These are phyloP conservation scores for Styela clava DNA, from an alignment of 23 tunicate species.

Conservation along the genomic window DNA sequence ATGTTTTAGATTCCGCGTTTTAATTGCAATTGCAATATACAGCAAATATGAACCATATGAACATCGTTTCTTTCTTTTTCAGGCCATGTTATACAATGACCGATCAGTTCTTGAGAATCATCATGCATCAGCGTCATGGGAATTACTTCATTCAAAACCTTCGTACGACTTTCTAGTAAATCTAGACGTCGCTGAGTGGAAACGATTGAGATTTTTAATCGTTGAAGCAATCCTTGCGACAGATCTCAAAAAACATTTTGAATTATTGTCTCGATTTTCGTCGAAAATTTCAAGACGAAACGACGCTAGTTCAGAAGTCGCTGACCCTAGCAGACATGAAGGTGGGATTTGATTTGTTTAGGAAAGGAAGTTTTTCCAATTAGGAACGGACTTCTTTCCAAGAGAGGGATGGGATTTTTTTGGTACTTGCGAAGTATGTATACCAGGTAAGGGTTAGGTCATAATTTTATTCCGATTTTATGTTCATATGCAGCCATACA, in stretches of 20 bases:
- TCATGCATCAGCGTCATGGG: constrained; percentile 97
- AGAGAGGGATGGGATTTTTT: too few relatives aligned
- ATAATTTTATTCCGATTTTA: too few relatives aligned
- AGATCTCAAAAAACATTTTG: constrained; percentile 87
- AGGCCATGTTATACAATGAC: constrained; percentile 99
- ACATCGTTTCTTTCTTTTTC: too few relatives aligned
- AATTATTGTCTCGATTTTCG: constrained; percentile 52
- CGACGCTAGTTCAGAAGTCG: neutral
- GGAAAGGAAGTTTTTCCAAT: too few relatives aligned
- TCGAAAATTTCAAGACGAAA: constrained; percentile 3
- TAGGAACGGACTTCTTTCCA: too few relatives aligned
- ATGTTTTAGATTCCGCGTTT: too few relatives aligned
- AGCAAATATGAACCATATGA: too few relatives aligned
- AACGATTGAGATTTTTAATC: constrained; percentile 68
- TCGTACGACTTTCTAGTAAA: constrained; percentile 70
- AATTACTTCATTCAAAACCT: constrained; percentile 57
- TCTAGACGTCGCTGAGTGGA: constrained; percentile 88
- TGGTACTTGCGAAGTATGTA: too few relatives aligned
- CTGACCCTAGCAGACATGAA: neutral
- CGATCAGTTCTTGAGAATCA: constrained; percentile 98
- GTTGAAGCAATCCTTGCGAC: constrained; percentile 96
- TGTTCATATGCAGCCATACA: too few relatives aligned
- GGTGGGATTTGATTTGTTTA: too few relatives aligned
- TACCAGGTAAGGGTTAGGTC: too few relatives aligned
- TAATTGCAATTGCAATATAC: too few relatives aligned